Base-by-base conservation (phyloP, 2,113 vertebrate genomes). In the Oncorhynchus nerka region DNA sequence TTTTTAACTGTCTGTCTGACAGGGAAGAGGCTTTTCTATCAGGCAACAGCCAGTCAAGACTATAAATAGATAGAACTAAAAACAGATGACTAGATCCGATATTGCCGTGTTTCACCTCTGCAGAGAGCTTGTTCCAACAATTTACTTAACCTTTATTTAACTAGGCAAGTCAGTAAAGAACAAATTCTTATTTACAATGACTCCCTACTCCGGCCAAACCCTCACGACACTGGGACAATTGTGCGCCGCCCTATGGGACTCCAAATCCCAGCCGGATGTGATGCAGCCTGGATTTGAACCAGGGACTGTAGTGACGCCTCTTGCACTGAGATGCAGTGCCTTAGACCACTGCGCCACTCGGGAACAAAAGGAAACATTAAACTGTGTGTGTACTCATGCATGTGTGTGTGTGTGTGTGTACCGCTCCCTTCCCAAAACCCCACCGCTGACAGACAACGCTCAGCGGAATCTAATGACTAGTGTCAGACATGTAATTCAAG, bases 401-500 rank as follows among this genome's bases (percentile, higher is more conserved):
- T 68, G 12, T 66, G 24, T 39, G 22, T 70, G 59, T 66, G 24
- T 39, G 22, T 70, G 48, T 70, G 59, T 59, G 57, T 16, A 6
- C 20, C 5, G 3, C 49, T 51, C 15, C 49, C 11, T 16, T 51
- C 5, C 12, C 13, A 13, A 70, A 24, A 22, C 28, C 20, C 62
- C 28, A 4, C 66, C 26, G 4, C 8, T 71, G 34, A 74, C 61
- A 70, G 34, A 74, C 61, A 73, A 49, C 34, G 48, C 16, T 55
- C 55, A 78, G 74, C 62, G 26, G 74, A 70, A 24, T 79, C 66
- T 83, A 83, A 86, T 77, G 73, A 79, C 78, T 77, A 66, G 71
- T 77, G 83, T 57, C 64, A 28, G 51, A 70, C 57, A 71, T 79
- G 75, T 85, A 81, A 85, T 82, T 79, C 83, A 80, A 73, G 66